Evolutionary conservation across 37 sponge, comb jelly and placozoan species (phyloP).

Genomic region (Aplysina aerophoba): DNA sequence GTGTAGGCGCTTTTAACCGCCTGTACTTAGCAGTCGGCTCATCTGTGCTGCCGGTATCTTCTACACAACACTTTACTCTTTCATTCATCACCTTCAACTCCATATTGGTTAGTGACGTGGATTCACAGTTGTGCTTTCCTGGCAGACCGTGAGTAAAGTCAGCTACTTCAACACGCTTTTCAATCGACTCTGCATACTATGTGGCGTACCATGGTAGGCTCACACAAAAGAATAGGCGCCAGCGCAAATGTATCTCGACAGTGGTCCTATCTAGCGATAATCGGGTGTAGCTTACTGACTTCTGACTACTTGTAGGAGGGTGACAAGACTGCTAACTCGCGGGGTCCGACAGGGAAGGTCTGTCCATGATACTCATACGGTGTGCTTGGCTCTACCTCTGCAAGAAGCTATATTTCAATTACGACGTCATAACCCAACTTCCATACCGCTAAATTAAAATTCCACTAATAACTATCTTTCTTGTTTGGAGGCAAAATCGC

Average conservation of each 20-base stretch:
- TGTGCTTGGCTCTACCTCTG: too few relatives aligned
- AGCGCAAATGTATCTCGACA: not conserved
- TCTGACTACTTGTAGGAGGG: constrained; percentile 3
- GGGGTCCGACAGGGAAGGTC: too few relatives aligned
- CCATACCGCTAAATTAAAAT: too few relatives aligned
- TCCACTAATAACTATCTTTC: too few relatives aligned
- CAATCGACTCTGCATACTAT: not conserved
- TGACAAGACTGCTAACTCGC: too few relatives aligned
- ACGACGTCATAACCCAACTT: too few relatives aligned
- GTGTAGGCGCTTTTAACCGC: too few relatives aligned
- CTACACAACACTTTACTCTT: not conserved
- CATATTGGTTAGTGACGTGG: not conserved
- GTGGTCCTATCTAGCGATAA: not conserved
- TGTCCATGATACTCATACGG: too few relatives aligned
- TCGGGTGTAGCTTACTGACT: not conserved
- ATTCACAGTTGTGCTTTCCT: not conserved
- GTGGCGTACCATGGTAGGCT: not conserved
- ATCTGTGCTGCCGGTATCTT: not conserved
- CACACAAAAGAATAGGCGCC: not conserved
- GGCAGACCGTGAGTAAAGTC: not conserved
- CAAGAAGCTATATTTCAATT: too few relatives aligned
- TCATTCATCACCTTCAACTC: not conserved
- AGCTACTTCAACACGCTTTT: not conserved
- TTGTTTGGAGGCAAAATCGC: too few relatives aligned
- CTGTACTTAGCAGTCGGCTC: too few relatives aligned